These are phyloP conservation scores for Takifugu ocellatus DNA, from an alignment of 2,797 vertebrate species.

Conservation along the genomic window DNA sequence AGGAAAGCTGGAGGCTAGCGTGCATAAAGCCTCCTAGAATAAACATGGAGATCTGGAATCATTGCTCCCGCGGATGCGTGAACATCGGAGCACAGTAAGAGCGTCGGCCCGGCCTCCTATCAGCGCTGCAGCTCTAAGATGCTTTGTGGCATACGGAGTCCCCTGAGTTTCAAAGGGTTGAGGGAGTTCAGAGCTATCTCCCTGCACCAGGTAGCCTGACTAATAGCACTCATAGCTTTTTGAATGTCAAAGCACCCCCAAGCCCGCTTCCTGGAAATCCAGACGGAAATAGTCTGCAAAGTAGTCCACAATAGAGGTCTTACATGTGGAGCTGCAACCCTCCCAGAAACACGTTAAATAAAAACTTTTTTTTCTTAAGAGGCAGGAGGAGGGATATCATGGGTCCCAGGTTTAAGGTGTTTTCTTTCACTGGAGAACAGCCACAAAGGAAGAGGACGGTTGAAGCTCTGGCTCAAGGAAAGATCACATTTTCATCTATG, in stretches of 20 bases:
- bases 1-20: constrained; percentile 23
- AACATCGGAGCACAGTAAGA: constrained; percentile 29
- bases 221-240: constrained; percentile 68
- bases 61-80: constrained; percentile 26
- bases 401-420: no score
- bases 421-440: no score
- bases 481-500: no score
- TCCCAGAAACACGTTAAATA: constrained; percentile 23
- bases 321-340: constrained; percentile 42
- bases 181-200: constrained; percentile 68
- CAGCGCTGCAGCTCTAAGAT: constrained; percentile 42
- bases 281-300: constrained; percentile 60
- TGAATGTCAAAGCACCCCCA: constrained; percentile 61
- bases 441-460: no score
- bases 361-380: background rate
- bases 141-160: constrained; percentile 49
- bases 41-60: constrained; percentile 54
- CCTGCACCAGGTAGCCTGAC: constrained; percentile 67
- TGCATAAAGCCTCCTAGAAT: constrained; percentile 50
- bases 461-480: no score
- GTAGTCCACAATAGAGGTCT: constrained; percentile 40
- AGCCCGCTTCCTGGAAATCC: constrained; percentile 54
- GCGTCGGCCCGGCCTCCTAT: constrained; percentile 35
- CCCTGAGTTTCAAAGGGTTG: constrained; percentile 49
- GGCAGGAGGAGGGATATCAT: no score